These are phyloP conservation scores for Meteorus colon DNA, from an alignment of 2,888 invertebrate species.

Conservation along the genomic window DNA sequence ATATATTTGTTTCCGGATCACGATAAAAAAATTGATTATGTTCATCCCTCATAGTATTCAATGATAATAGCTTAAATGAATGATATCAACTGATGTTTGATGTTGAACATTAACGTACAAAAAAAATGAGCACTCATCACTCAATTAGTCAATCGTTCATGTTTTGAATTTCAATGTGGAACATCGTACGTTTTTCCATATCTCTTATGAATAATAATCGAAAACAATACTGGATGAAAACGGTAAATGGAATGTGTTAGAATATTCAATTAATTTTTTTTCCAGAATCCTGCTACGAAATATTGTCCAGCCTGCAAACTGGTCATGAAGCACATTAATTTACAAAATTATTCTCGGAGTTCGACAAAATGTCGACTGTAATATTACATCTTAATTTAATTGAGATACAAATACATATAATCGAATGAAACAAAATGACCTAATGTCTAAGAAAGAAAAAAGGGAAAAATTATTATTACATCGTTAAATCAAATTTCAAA, in stretches of 20 bases:
- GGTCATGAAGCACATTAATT: background rate
- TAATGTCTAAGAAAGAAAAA: background rate
- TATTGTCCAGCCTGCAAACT: background rate
- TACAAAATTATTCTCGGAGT: background rate
- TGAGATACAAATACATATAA: background rate
- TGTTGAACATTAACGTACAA: background rate
- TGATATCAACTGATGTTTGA: background rate
- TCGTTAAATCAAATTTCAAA: background rate
- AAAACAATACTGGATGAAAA: conserved; percentile 12
- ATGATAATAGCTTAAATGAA: background rate
- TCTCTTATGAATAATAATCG: background rate
- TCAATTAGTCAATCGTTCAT: background rate
- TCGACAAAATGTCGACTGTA: background rate
- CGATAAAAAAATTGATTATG: background rate
- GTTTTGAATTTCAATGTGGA: background rate
- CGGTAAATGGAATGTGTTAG: background rate
- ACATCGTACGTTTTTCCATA: background rate
- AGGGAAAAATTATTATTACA: background rate
- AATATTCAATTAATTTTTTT: background rate
- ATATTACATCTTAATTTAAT: background rate
- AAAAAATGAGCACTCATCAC: background rate
- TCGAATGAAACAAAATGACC: conserved; percentile 16
- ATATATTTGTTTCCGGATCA: background rate
- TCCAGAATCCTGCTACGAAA: background rate
- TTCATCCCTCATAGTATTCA: background rate